Evolutionary conservation across 2,797 vertebrate genomes (phyloP).

Genomic region (Discoglossus pictus): DNA sequence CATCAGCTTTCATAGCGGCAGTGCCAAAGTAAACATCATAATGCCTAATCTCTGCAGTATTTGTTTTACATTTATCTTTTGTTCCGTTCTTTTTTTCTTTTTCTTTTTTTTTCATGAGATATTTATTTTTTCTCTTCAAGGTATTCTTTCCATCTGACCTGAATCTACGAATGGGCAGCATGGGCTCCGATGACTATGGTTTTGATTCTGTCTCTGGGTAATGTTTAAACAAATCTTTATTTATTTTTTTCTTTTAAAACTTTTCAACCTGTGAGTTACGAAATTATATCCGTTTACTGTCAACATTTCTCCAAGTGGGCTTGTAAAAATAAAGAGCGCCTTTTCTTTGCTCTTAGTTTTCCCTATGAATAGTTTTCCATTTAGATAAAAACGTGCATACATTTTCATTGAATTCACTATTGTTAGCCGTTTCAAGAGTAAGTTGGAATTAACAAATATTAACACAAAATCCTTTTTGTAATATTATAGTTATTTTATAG

Average conservation of each 20-base stretch:
- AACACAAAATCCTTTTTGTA: too few relatives aligned
- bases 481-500: too few relatives aligned
- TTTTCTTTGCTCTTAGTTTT: too few relatives aligned
- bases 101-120: constrained; percentile 8
- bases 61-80: constrained; percentile 22
- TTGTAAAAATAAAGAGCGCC: too few relatives aligned
- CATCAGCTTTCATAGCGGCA: not conserved
- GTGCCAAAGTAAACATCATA: constrained; percentile 17
- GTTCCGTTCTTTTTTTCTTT: not conserved
- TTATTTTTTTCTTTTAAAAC: constrained; percentile 48
- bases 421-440: too few relatives aligned
- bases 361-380: too few relatives aligned
- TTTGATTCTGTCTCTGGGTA: constrained; percentile 92
- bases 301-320: too few relatives aligned
- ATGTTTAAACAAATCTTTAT: constrained; percentile 55
- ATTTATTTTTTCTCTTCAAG: constrained; percentile 60
- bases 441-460: too few relatives aligned
- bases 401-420: too few relatives aligned
- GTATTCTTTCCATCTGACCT: constrained; percentile 92
- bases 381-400: too few relatives aligned
- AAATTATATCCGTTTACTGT: too few relatives aligned
- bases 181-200: constrained; percentile 89
- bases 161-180: constrained; percentile 90
- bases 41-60: constrained; percentile 22
- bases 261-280: too few relatives aligned